These are phyloP conservation scores for Nemurella pictetii DNA, from an alignment of 2,888 invertebrate species.

Conservation along the genomic window DNA sequence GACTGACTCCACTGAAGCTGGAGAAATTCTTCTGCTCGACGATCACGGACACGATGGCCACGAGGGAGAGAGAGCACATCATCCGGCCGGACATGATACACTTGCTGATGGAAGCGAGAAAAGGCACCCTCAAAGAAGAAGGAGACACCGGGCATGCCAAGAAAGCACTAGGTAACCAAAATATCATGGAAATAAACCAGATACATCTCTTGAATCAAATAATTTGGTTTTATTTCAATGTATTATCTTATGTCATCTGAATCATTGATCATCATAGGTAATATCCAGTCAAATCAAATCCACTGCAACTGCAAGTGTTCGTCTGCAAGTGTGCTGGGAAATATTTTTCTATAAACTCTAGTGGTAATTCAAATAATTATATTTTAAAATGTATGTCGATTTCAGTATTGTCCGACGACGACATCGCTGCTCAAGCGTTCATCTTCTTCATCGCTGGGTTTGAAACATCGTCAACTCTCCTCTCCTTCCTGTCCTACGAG, in stretches of 20 bases:
- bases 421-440: slow-evolving; percentile 42
- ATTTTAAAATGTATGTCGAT: too few relatives aligned
- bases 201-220: too few relatives aligned
- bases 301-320: slow-evolving; percentile 52
- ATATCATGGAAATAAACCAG: too few relatives aligned
- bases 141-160: neutral
- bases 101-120: neutral
- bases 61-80: too few relatives aligned
- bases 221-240: too few relatives aligned
- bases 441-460: slow-evolving; percentile 47
- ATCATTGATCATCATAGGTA: too few relatives aligned
- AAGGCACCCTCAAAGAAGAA: neutral
- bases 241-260: too few relatives aligned
- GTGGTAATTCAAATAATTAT: too few relatives aligned
- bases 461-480: slow-evolving; percentile 46
- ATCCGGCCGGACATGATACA: slow-evolving; percentile 43
- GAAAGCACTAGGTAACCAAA: too few relatives aligned
- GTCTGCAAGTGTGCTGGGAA: too few relatives aligned
- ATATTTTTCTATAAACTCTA: too few relatives aligned
- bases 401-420: slow-evolving; percentile 36
- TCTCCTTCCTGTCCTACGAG: slow-evolving; percentile 44
- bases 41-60: too few relatives aligned
- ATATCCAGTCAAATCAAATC: slow-evolving; percentile 50
- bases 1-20: neutral
- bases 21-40: neutral